These are phyloP conservation scores for Hypsopygia costalis DNA, from an alignment of 2,888 invertebrate species.

Conservation along the genomic window DNA sequence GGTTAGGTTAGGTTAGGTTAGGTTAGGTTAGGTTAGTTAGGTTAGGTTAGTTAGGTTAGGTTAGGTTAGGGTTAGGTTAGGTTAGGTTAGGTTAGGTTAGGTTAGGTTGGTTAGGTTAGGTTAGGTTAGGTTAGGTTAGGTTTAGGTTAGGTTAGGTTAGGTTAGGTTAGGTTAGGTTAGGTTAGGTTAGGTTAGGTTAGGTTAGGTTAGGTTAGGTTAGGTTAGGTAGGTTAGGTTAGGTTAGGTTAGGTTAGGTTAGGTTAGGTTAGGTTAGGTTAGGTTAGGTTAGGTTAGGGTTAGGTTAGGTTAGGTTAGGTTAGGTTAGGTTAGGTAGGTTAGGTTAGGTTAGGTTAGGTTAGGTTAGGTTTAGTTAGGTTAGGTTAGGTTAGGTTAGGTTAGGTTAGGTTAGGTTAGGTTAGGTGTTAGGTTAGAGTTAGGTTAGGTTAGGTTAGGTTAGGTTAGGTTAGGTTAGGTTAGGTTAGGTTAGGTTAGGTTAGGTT, in stretches of 20 bases:
- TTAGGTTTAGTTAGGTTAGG: constrained; percentile 20
- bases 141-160: constrained; percentile 15
- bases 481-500: constrained; percentile 23
- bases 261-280: constrained; percentile 18
- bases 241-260: constrained; percentile 15
- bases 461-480: constrained; percentile 25
- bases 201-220: constrained; percentile 13
- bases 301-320: constrained; percentile 19
- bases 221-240: constrained; percentile 15
- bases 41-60: no score
- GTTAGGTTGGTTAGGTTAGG: constrained; percentile 14
- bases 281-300: constrained; percentile 17
- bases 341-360: constrained; percentile 19
- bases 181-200: constrained; percentile 24
- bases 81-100: constrained; percentile 18
- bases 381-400: constrained; percentile 21
- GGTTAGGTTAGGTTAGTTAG: constrained; percentile 19
- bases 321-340: constrained; percentile 17
- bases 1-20: constrained; percentile 16
- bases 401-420: constrained; percentile 20
- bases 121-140: constrained; percentile 14
- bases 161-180: constrained; percentile 22
- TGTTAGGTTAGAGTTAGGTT: constrained; percentile 21
- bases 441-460: constrained; percentile 25
- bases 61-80: constrained; percentile 21